Evolutionary conservation across 2,888 invertebrate genomes (phyloP).

Genomic region (Napeogenes inachia): DNA sequence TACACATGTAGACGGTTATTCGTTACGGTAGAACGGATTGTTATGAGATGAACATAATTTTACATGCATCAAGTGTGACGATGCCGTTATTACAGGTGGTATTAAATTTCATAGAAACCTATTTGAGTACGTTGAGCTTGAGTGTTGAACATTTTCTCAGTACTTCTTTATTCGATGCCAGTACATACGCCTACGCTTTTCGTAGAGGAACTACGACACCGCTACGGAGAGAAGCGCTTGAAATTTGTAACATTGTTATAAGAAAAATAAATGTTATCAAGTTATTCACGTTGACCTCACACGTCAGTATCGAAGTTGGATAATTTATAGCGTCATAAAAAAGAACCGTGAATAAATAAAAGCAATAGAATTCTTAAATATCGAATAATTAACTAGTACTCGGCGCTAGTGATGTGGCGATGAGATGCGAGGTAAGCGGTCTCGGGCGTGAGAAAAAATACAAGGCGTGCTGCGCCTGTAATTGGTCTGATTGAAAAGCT

Average conservation of each 20-base stretch:
- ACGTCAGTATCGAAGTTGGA: neutral
- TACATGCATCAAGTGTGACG: constrained; percentile 41
- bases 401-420: constrained; percentile 33
- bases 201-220: constrained; percentile 62
- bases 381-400: constrained; percentile 23
- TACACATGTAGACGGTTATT: constrained; percentile 34
- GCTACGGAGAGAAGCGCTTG: constrained; percentile 43
- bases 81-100: constrained; percentile 37
- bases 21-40: constrained; percentile 44
- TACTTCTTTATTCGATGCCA: neutral
- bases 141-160: constrained; percentile 2
- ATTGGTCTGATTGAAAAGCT: constrained; percentile 76
- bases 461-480: constrained; percentile 60
- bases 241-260: constrained; percentile 30
- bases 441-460: constrained; percentile 58
- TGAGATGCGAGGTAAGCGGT: constrained; percentile 38
- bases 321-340: constrained; percentile 1
- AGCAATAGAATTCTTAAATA: constrained; percentile 28
- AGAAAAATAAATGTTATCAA: constrained; percentile 26
- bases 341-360: constrained; percentile 7
- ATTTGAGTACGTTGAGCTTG: constrained; percentile 1
- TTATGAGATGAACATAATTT: constrained; percentile 44
- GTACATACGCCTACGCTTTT: constrained; percentile 44
- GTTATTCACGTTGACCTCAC: constrained; percentile 3
- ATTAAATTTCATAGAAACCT: constrained; percentile 18